Conservation (phyloP, 2,113 vertebrate species). For the Neopipo cinnamomea region DNA sequence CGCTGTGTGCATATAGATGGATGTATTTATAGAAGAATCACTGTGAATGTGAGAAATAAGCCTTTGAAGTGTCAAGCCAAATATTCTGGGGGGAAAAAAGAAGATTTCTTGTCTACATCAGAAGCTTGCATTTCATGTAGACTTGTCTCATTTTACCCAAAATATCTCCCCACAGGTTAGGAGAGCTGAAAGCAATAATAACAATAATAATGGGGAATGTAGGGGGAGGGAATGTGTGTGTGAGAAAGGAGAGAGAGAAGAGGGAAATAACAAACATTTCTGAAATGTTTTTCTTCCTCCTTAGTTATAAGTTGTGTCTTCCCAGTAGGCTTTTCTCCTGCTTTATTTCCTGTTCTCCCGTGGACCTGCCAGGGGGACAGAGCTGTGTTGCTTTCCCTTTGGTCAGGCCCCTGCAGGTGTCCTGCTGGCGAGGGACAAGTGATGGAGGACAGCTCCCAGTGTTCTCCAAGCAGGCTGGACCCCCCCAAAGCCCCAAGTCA, state of each 20-base stretch:
- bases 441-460: neutral
- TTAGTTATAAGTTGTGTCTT: neutral
- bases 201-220: neutral
- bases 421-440: neutral
- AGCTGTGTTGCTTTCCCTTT: neutral
- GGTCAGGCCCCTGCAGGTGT: neutral
- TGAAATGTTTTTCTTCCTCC: neutral
- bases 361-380: neutral
- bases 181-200: neutral
- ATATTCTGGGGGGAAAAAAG: constrained; percentile 64
- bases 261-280: neutral
- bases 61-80: constrained; percentile 70
- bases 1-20: constrained; percentile 53
- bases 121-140: constrained; percentile 55
- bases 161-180: constrained; percentile 51
- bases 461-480: neutral
- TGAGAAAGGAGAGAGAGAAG: neutral
- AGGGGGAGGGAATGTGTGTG: neutral
- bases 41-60: constrained; percentile 70
- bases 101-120: constrained; percentile 50
- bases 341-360: neutral
- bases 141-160: constrained; percentile 40
- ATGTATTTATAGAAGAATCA: constrained; percentile 72
- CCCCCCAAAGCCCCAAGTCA: neutral
- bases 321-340: neutral